Conservation (phyloP, 2,797 vertebrate genomes). For the Darevskia nairensis region DNA sequence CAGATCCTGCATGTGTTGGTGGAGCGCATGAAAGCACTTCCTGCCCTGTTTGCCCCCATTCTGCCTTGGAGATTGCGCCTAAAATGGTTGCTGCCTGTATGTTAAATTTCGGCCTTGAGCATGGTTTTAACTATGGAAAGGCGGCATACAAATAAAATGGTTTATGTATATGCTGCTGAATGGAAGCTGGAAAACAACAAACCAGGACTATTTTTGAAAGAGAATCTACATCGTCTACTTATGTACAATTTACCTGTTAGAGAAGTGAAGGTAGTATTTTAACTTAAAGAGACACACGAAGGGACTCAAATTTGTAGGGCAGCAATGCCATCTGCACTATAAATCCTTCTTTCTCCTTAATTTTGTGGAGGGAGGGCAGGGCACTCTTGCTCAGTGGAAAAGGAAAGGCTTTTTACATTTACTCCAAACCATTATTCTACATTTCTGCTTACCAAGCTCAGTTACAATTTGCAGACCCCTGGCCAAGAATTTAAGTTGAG, state of each 20-base stretch:
- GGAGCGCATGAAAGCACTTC: no score
- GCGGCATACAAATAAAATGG: no score
- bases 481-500: background rate
- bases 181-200: background rate
- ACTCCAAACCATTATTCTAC: background rate
- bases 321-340: background rate
- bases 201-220: background rate
- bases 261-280: background rate
- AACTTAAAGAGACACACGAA: background rate
- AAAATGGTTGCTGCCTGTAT: no score
- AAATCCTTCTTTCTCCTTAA: background rate
- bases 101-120: no score
- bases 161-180: background rate
- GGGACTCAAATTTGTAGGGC: background rate
- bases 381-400: background rate
- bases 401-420: background rate
- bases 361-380: background rate
- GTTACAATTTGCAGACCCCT: background rate
- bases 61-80: no score
- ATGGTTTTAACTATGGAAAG: no score
- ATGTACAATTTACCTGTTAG: background rate
- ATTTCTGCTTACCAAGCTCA: background rate
- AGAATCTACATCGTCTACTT: background rate
- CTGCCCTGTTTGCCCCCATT: no score
- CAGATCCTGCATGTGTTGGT: no score